A percentile compares a stretch with the other conserved stretches of the same genome.
phyloP scores from a whole-genome alignment of 2,113 vertebrate genomes.

The Danio rerio region DNA sequence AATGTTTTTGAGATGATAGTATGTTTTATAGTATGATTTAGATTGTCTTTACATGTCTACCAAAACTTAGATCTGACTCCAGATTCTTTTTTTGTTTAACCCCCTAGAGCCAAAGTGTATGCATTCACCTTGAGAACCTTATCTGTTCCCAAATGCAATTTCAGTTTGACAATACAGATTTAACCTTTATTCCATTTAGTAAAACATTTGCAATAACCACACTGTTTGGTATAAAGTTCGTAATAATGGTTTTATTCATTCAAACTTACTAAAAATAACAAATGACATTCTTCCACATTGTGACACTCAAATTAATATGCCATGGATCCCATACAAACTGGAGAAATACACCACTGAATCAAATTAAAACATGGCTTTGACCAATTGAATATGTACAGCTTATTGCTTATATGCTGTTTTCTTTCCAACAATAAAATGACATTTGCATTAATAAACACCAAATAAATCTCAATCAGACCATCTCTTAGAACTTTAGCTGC shows the following conservation, averaged over 20 bases:
- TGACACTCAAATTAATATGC: background rate
- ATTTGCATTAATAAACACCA: conserved; percentile 27
- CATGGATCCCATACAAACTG: background rate
- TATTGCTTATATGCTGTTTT: conserved; percentile 24
- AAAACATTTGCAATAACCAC: background rate
- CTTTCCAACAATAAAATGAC: conserved; percentile 3
- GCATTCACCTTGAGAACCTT: too few species aligned
- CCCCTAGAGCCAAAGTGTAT: too few species aligned
- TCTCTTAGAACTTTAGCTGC: too few species aligned
- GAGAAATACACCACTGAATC: background rate
- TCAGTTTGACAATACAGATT: too few species aligned
- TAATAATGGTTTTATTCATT: conserved; percentile 32
- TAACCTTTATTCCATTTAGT: too few species aligned
- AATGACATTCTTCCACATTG: background rate
- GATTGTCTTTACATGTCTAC: too few species aligned
- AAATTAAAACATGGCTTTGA: background rate
- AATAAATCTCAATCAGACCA: conserved; percentile 2
- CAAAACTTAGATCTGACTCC: too few species aligned
- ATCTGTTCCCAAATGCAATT: too few species aligned
- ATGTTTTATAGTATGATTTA: too few species aligned
- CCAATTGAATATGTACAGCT: background rate
- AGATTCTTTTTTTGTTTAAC: too few species aligned
- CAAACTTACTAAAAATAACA: conserved; percentile 3
- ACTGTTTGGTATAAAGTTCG: background rate
- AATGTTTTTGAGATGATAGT: too few species aligned